Percentiles rank a stretch among this genome's conserved stretches.
phyloP scores from a whole-genome alignment of 2,113 vertebrate genomes.

The Craseonycteris thonglongyai region DNA sequence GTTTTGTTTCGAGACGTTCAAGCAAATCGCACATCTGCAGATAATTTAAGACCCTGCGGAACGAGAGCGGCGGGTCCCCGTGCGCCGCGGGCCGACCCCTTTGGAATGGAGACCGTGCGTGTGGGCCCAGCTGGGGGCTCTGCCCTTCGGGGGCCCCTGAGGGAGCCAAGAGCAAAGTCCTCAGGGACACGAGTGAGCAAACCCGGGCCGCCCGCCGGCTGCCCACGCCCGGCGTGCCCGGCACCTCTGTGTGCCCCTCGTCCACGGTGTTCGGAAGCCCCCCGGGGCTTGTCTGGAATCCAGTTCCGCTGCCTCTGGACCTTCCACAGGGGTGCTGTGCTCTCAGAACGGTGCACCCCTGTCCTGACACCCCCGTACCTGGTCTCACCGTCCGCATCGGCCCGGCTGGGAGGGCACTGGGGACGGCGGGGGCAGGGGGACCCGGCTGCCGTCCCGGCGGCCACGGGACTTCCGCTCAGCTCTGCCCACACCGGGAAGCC shows the following conservation, averaged over 20 bases:
- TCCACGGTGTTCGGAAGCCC: neutral
- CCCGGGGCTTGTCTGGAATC: too few species aligned
- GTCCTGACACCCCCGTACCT: neutral
- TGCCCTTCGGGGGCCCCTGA: rapidly evolving
- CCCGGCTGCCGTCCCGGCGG: neutral
- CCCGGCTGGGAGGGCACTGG: neutral
- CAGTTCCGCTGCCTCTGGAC: too few species aligned
- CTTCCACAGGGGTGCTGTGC: neutral
- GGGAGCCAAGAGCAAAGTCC: neutral
- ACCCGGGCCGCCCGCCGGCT: neutral
- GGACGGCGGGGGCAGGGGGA: neutral
- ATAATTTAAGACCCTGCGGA: neutral
- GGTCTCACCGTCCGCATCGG: neutral
- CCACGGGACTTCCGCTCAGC: neutral
- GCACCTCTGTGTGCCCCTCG: neutral
- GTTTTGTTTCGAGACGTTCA: neutral
- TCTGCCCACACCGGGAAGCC: rapidly evolving
- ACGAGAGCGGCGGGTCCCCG: neutral
- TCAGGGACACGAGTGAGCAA: neutral
- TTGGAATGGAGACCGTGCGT: neutral
- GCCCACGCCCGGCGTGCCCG: neutral
- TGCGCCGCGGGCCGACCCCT: neutral
- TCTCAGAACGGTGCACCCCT: too few species aligned
- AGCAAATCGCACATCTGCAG: neutral
- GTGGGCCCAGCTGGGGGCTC: neutral